These are phyloP conservation scores for Biston betularia DNA, from an alignment of 2,888 invertebrate genomes.

Conservation along the genomic window DNA sequence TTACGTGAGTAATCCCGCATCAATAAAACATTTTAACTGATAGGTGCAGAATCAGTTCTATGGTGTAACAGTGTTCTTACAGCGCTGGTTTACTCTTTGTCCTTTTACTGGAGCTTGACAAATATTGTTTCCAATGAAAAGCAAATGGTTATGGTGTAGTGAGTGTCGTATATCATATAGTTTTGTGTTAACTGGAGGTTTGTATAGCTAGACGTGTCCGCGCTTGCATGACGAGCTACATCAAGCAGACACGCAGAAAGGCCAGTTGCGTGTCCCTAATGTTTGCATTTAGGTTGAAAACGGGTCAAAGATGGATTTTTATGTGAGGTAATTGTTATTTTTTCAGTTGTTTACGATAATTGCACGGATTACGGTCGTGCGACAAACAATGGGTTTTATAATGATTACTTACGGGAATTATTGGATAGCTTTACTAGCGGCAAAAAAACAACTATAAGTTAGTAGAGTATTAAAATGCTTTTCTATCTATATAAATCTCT, in stretches of 20 bases:
- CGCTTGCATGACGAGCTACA: conserved; percentile 64
- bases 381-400: conserved; percentile 27
- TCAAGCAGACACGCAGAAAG: conserved; percentile 63
- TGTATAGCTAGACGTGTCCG: conserved; percentile 49
- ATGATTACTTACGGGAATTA: not conserved
- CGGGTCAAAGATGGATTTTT: conserved; percentile 80
- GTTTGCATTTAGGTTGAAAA: conserved; percentile 78
- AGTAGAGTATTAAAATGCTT: not conserved
- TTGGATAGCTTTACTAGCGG: not conserved
- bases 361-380: conserved; percentile 36
- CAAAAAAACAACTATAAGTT: not conserved
- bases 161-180: no score
- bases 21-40: no score
- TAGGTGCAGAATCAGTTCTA: no score
- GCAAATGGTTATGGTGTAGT: no score
- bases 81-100: no score
- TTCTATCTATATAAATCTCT: no score
- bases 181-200: conserved; percentile 16
- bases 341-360: conserved; percentile 45
- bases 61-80: no score
- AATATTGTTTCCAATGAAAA: not conserved
- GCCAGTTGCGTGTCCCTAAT: conserved; percentile 75
- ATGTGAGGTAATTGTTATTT: conserved; percentile 64
- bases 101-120: no score
- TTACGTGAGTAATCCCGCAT: no score